Evolutionary conservation across 2,888 invertebrate genomes (phyloP).

Genomic region (Latrodectus elegans): DNA sequence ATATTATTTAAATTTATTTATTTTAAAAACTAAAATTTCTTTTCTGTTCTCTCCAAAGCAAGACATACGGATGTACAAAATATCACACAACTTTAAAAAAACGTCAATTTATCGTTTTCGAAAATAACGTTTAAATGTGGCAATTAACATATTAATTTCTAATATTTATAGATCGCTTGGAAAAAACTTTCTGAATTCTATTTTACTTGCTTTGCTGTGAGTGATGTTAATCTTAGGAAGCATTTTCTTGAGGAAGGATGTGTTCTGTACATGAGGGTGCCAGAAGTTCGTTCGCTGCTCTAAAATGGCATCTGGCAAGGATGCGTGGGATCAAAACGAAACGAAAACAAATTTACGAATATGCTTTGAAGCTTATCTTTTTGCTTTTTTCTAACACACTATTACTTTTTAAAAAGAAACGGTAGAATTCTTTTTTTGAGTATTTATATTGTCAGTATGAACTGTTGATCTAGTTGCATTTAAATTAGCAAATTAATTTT

Average conservation of each 20-base stretch:
- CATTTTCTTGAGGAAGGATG: not conserved
- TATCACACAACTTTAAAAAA: not conserved
- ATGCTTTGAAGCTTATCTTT: not conserved
- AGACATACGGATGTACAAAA: no score
- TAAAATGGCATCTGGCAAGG: conserved; percentile 36
- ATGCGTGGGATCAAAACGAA: conserved; percentile 47
- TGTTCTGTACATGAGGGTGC: not conserved
- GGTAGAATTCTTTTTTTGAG: no score
- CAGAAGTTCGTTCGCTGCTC: conserved; percentile 15
- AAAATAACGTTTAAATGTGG: not conserved
- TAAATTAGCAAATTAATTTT: no score
- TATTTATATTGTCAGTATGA: no score
- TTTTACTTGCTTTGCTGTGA: conserved; percentile 3
- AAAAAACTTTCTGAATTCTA: not conserved
- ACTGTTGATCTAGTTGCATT: no score
- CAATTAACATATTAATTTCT: not conserved
- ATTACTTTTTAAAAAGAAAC: no score
- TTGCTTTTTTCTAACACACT: not conserved
- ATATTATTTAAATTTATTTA: no score
- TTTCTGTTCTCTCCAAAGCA: no score
- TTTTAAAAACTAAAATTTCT: no score
- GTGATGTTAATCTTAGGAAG: not conserved
- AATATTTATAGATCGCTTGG: not conserved
- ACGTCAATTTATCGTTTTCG: not conserved
- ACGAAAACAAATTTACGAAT: conserved; percentile 31